Base-by-base conservation (phyloP, 2,888 invertebrate species). In the Lysandra coridon region DNA sequence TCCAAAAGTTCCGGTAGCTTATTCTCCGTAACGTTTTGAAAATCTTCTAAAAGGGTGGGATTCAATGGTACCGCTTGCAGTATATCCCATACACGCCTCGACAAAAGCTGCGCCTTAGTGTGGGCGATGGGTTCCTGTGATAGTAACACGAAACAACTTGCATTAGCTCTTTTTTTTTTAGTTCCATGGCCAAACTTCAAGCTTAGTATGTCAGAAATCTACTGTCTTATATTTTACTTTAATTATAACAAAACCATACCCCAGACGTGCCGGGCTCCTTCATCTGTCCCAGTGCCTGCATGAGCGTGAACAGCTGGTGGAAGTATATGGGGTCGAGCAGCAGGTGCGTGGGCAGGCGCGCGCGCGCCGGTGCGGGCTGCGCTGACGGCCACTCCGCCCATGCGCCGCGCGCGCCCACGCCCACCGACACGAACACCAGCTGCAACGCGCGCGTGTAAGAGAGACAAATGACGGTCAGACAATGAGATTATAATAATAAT, bases 31-130 rank as follows among this genome's bases (percentile, higher is more conserved):
- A 98, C 95, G 84, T 97, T 97, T 88, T 97, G 97, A 87, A 99
- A 98, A 4, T 97, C 97, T 86, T 97, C 96, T 73, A 98, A 91
- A 73, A 98, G 95, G 4, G 97, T 97, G 0, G 98, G 98, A 92
- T 97, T 98, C 1, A 99, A 98, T 1, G 99, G 99, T 78, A 99
- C 95, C 82, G 99, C 96, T 88, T 98, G 98, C 40, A 99, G 94
- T 78, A 99, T 98, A 86, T 99, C 99, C 99, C 99, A 99, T 0
- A 99, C 98, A 73, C 98, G 96, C 53, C 99, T 95, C 0, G 99
- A 99, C 78, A 99, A 91, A 0, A 98, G 96, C 88, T 98, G 98
- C 0, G 98, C 98, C 92, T 98, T 98, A 1, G 97, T 98, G 85
- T 98, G 97, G 0, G 97, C 96, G 81, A 97, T 95, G 57, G 95